phyloP scores from a whole-genome alignment of 1,140 invertebrate species.

The Daktulosphaira vitifoliae region DNA sequence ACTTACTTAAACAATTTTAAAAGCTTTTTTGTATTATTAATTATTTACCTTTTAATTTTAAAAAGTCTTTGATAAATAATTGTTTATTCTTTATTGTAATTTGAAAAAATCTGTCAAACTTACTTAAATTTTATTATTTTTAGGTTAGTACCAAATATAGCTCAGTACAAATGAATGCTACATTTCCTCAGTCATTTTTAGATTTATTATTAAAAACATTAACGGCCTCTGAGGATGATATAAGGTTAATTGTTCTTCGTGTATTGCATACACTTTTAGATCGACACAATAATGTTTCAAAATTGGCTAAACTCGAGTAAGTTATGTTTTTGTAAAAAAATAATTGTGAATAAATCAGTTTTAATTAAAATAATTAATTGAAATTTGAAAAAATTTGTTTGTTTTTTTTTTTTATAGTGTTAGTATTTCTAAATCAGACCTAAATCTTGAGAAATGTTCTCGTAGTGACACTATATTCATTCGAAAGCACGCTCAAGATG shows the following conservation, averaged over 20 bases:
- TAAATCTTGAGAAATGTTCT: slow-evolving; percentile 74
- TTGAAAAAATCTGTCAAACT: no score
- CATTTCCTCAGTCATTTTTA: slow-evolving; percentile 87
- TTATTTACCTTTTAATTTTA: no score
- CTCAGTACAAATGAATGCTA: slow-evolving; percentile 84
- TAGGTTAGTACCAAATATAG: slow-evolving; percentile 91
- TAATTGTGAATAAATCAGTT: no score
- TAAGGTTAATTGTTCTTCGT: slow-evolving; percentile 82
- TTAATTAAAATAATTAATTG: no score
- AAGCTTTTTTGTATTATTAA: no score
- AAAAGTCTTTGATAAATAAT: no score
- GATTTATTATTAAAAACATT: slow-evolving; percentile 84
- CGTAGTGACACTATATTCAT: slow-evolving; percentile 92
- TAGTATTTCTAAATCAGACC: slow-evolving; percentile 58
- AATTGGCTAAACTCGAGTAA: slow-evolving; percentile 68
- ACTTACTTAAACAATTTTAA: no score
- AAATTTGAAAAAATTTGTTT: no score
- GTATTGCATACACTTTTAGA: slow-evolving; percentile 97
- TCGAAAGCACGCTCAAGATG: slow-evolving; percentile 81
- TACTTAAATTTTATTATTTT: no score
- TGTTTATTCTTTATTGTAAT: no score
- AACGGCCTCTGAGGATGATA: slow-evolving; percentile 68
- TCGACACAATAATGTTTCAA: slow-evolving; percentile 71
- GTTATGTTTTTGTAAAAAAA: no score
- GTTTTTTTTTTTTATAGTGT: slow-evolving; percentile 49